Evolutionary conservation across 2,797 vertebrate species (phyloP).

Genomic region (Garrulus glandarius): DNA sequence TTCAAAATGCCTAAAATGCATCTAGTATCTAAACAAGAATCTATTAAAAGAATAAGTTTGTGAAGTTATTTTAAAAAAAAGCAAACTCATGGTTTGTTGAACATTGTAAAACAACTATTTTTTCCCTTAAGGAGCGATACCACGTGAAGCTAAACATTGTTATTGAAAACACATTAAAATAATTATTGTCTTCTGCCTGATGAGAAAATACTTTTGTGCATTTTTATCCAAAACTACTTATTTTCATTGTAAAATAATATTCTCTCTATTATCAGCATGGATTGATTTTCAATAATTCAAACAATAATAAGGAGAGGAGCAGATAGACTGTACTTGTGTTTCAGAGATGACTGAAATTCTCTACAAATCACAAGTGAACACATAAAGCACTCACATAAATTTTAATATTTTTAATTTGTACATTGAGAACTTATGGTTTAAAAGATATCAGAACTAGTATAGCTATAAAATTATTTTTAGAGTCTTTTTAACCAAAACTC

Average conservation of each 20-base stretch:
- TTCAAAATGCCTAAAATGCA: neutral
- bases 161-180: neutral
- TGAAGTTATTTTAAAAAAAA: neutral
- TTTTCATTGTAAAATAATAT: neutral
- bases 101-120: neutral
- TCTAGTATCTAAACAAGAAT: neutral
- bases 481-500: neutral
- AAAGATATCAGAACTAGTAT: neutral
- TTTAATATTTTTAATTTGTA: neutral
- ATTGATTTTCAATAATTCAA: neutral
- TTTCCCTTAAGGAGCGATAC: accelerated
- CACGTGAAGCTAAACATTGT: neutral
- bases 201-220: neutral
- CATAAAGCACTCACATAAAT: neutral
- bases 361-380: neutral
- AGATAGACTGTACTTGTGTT: neutral
- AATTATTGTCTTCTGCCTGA: neutral
- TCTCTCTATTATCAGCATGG: neutral
- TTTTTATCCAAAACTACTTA: neutral
- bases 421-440: neutral
- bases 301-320: neutral
- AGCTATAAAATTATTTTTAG: neutral
- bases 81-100: neutral
- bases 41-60: neutral
- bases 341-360: neutral